Percentiles rank a stretch among this genome's conserved stretches.
Evolutionary conservation across 2,113 vertebrate genomes (phyloP).

Genomic region (Donacobius atricapilla): DNA sequence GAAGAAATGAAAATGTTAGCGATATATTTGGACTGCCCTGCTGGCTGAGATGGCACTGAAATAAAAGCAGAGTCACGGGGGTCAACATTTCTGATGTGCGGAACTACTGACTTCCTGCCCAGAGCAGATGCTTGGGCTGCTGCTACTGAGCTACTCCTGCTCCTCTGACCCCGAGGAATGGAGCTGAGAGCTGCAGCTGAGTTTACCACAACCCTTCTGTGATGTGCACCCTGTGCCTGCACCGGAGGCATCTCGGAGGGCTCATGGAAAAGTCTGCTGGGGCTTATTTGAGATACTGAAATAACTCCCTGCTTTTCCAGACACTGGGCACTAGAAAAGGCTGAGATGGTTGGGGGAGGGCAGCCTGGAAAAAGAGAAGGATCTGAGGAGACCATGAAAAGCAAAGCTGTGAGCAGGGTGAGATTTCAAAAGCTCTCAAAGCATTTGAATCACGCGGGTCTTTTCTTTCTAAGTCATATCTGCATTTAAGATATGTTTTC

Average conservation of each 20-base stretch:
- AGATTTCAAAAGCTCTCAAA: background rate
- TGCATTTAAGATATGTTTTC: background rate
- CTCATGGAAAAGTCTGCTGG: background rate
- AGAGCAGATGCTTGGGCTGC: background rate
- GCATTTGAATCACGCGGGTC: background rate
- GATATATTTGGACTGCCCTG: slow-evolving; percentile 24
- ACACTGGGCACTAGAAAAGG: background rate
- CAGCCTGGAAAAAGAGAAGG: background rate
- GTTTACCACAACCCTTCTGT: background rate
- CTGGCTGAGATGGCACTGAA: background rate
- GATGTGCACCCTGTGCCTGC: background rate
- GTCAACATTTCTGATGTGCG: background rate
- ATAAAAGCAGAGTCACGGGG: background rate
- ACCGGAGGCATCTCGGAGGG: background rate
- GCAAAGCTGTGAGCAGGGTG: background rate
- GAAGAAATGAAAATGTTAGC: slow-evolving; percentile 31
- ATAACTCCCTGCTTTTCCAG: background rate
- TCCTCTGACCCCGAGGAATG: background rate
- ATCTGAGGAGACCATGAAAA: background rate
- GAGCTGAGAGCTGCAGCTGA: background rate
- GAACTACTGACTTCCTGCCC: background rate
- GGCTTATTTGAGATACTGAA: background rate
- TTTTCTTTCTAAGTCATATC: background rate
- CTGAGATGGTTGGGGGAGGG: background rate
- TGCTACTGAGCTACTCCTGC: background rate